phyloP scores from a whole-genome alignment of 2,797 vertebrate genomes.

The Lemur catta region DNA sequence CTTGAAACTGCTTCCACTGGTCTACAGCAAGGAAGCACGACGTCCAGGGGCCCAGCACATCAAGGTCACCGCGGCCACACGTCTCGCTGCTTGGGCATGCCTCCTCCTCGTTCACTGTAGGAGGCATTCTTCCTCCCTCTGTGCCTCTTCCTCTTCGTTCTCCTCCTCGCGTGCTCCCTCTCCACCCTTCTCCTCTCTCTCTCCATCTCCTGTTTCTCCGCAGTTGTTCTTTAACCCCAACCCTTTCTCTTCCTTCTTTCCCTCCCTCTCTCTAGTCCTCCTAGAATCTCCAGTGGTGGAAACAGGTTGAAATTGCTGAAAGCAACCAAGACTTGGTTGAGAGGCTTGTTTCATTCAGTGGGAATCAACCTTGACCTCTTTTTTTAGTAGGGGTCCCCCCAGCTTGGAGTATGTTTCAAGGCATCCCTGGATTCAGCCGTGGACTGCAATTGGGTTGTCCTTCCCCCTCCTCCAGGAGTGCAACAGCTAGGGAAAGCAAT shows the following conservation, averaged over 20 bases:
- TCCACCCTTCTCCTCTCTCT: not conserved
- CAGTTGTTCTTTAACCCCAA: not conserved
- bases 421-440: not conserved
- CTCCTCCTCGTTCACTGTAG: not conserved
- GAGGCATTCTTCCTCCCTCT: not conserved
- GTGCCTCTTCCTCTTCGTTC: not conserved
- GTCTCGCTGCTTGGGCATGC: rapidly evolving
- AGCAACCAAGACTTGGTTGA: not conserved
- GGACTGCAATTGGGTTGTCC: not conserved
- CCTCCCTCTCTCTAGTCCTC: no score
- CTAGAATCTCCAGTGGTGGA: not conserved
- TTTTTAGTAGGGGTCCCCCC: not conserved
- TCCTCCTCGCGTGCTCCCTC: not conserved
- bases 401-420: not conserved
- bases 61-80: rapidly evolving
- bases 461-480: not conserved
- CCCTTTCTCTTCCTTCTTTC: not conserved
- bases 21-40: no score
- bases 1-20: not conserved
- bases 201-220: not conserved
- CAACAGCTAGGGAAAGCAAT: not conserved
- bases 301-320: not conserved
- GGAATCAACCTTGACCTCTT: not conserved
- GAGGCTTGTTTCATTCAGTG: not conserved
- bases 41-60: not conserved